A percentile compares a stretch with the other conserved stretches of the same genome.
phyloP scores from a whole-genome alignment of 2,797 vertebrate species.

The Nothura maculosa region DNA sequence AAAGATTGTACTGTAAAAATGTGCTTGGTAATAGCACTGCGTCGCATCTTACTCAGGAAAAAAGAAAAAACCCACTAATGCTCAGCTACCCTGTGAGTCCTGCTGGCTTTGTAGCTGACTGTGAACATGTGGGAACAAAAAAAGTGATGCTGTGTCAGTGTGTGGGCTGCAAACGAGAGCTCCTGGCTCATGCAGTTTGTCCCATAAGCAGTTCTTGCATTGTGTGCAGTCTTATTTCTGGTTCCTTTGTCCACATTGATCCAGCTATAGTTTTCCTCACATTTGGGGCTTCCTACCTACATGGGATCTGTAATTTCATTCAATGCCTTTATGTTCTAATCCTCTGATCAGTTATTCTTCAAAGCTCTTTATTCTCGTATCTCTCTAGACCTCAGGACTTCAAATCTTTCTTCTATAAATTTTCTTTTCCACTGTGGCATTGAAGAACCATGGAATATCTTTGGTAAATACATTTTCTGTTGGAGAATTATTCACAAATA shows the following conservation, averaged over 20 bases:
- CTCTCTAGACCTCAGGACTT: neutral
- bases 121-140: conserved; percentile 69
- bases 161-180: conserved; percentile 70
- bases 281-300: conserved; percentile 43
- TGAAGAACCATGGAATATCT: neutral
- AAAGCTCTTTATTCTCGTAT: neutral
- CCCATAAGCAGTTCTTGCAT: conserved; percentile 70
- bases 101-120: conserved; percentile 57
- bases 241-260: conserved; percentile 71
- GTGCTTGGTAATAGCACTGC: neutral
- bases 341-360: conserved; percentile 37
- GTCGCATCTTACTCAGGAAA: neutral
- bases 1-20: neutral
- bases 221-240: conserved; percentile 67
- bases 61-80: conserved; percentile 21
- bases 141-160: conserved; percentile 71
- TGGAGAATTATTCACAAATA: neutral
- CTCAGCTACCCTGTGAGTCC: conserved; percentile 30
- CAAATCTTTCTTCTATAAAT: neutral
- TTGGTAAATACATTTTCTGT: neutral
- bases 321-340: conserved; percentile 23
- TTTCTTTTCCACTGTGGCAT: neutral
- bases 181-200: conserved; percentile 67
- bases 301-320: conserved; percentile 7
- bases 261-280: conserved; percentile 57